Percentiles rank a stretch among this genome's conserved stretches.
Conservation (phyloP, 2,797 vertebrate genomes). For the Halcyon smyrnensis region DNA sequence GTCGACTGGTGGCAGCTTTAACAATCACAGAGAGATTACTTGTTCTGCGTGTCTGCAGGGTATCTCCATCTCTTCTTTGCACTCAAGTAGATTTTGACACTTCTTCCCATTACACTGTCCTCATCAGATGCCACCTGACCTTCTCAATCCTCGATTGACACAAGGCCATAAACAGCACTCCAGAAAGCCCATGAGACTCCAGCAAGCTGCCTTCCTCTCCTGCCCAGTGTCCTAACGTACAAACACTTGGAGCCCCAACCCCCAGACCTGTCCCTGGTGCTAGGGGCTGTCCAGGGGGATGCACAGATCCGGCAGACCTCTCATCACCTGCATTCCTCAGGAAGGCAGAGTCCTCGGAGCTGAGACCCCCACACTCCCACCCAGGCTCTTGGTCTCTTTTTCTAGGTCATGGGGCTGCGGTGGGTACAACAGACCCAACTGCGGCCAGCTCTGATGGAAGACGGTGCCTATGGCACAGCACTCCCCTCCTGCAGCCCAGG, state of each 20-base stretch:
- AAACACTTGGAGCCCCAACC: neutral
- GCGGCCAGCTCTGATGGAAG: neutral
- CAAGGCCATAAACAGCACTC: neutral
- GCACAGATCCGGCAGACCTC: neutral
- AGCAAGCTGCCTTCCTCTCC: neutral
- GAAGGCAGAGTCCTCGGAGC: neutral
- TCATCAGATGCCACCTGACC: neutral
- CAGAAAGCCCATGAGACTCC: neutral
- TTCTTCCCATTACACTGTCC: neutral
- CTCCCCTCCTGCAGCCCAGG: neutral
- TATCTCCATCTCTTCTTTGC: neutral
- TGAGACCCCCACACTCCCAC: neutral
- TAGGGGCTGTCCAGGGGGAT: neutral
- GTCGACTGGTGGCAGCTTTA: neutral
- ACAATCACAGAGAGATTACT: neutral
- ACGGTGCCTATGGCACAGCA: too few species aligned
- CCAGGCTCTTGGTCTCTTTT: neutral
- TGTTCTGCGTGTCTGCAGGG: neutral
- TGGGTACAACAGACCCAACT: neutral
- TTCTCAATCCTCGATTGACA: neutral
- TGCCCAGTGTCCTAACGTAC: neutral
- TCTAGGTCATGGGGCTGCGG: neutral
- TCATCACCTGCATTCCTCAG: neutral
- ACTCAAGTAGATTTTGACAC: neutral
- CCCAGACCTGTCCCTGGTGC: neutral